Conservation (phyloP, 2,113 vertebrate species). For the Dermatemys mawii region DNA sequence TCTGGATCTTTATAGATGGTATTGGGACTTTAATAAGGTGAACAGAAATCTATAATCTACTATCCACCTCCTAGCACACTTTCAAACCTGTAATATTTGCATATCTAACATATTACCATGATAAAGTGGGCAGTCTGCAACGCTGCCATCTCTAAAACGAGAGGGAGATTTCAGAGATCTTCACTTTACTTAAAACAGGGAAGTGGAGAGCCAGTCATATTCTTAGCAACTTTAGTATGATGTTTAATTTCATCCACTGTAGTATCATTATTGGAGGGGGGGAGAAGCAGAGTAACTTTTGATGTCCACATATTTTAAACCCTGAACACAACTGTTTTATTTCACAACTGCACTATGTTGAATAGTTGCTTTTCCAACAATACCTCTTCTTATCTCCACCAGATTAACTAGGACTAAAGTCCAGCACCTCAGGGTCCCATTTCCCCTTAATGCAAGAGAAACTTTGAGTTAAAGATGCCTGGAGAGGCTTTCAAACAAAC, state of each 20-base stretch:
- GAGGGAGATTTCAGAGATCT: background rate
- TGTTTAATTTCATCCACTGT: background rate
- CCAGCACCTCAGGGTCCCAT: background rate
- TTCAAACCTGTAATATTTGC: background rate
- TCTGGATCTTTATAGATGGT: constrained; percentile 53
- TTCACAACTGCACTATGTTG: background rate
- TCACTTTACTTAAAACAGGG: background rate
- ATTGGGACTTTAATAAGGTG: constrained; percentile 25
- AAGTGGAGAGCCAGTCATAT: no score
- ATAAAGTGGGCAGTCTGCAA: background rate
- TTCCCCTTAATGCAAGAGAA: background rate
- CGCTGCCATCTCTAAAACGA: background rate
- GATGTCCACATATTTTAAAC: background rate
- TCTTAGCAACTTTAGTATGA: background rate
- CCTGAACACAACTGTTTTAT: background rate
- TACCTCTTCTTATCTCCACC: background rate
- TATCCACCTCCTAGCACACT: background rate
- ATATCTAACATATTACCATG: rapidly evolving
- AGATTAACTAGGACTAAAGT: background rate
- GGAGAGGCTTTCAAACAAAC: background rate
- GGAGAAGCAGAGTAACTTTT: background rate
- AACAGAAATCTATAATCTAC: background rate
- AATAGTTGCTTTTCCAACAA: background rate
- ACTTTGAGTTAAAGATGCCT: rapidly evolving
- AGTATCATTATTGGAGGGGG: background rate